A percentile compares a stretch with the other conserved stretches of the same genome.
Evolutionary conservation across 1,140 invertebrate species (phyloP).

Genomic region (Drosophila triauraria): DNA sequence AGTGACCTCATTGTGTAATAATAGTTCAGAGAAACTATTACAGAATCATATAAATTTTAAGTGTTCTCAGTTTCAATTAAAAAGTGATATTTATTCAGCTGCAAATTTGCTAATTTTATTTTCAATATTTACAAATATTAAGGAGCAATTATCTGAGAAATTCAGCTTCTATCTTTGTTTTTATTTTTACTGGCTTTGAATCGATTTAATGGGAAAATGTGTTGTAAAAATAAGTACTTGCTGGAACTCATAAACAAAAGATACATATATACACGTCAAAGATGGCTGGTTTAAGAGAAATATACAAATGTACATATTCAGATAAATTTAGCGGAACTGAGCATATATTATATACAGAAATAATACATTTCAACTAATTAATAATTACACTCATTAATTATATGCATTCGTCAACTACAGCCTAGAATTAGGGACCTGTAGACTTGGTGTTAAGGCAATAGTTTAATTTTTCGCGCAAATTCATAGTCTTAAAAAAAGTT

Average conservation of each 20-base stretch:
- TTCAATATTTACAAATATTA: background rate
- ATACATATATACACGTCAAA: too few species aligned
- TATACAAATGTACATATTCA: too few species aligned
- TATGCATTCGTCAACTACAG: too few species aligned
- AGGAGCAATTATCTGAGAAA: background rate
- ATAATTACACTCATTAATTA: too few species aligned
- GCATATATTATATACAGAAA: too few species aligned
- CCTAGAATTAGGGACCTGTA: too few species aligned
- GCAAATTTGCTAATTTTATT: background rate
- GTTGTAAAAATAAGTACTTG: background rate
- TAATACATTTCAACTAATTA: too few species aligned
- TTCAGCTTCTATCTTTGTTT: background rate
- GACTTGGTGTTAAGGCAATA: background rate
- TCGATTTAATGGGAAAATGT: background rate
- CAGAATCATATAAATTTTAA: background rate
- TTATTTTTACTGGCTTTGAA: background rate
- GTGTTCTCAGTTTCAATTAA: background rate
- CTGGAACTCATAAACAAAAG: background rate
- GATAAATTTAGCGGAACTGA: too few species aligned
- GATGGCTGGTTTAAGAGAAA: too few species aligned
- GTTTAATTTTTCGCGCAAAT: background rate
- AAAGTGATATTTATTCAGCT: background rate
- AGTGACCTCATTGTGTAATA: conserved; percentile 13
- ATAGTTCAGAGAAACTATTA: background rate
- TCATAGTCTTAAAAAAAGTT: background rate